phyloP scores from a whole-genome alignment of 2,113 vertebrate genomes.

The Rallus limicola region DNA sequence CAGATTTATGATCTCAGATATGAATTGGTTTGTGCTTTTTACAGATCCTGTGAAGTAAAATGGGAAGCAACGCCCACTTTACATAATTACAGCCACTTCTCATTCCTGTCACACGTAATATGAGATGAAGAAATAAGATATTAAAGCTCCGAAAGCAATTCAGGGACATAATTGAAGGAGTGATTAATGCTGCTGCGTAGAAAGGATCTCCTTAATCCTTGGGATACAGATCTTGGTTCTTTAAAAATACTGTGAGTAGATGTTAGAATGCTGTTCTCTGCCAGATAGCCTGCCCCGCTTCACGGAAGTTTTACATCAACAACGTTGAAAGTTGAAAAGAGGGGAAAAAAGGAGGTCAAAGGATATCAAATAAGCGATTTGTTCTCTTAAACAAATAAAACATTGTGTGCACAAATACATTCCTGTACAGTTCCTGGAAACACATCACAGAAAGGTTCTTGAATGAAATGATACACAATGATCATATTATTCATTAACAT shows the following conservation, averaged over 20 bases:
- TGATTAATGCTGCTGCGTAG: not conserved
- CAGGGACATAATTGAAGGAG: not conserved
- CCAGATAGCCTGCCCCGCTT: not conserved
- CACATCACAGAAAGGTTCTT: slow-evolving; percentile 37
- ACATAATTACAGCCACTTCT: not conserved
- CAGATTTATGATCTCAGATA: not conserved
- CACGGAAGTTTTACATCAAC: not conserved
- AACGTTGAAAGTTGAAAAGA: not conserved
- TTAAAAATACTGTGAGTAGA: not conserved
- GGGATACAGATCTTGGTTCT: not conserved
- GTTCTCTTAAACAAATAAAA: slow-evolving; percentile 37
- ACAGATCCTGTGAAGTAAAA: not conserved
- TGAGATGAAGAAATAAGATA: not conserved
- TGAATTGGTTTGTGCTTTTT: not conserved
- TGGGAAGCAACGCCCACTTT: not conserved
- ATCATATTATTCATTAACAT: slow-evolving; percentile 69
- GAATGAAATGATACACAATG: slow-evolving; percentile 59
- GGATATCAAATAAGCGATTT: slow-evolving; percentile 4
- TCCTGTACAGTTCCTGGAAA: slow-evolving; percentile 55
- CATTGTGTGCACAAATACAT: slow-evolving; percentile 36
- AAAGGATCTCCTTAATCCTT: not conserved
- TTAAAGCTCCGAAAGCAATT: not conserved
- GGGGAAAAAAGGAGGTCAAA: not conserved
- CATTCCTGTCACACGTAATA: not conserved
- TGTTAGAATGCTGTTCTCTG: not conserved